Evolutionary conservation across 2,888 invertebrate species (phyloP).

Genomic region (Gasteruption jaculator): DNA sequence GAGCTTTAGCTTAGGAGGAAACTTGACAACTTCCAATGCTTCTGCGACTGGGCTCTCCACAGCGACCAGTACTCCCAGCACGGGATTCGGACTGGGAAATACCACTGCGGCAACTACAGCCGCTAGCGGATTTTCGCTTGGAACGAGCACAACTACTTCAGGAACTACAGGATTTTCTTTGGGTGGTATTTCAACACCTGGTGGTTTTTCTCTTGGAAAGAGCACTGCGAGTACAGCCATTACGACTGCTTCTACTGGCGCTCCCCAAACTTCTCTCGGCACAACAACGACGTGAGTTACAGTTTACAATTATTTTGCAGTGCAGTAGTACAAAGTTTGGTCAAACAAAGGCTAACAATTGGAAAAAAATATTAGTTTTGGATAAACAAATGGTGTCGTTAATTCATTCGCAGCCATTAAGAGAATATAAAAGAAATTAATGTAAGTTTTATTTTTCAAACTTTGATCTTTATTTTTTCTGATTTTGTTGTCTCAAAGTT

Average conservation of each 20-base stretch:
- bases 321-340: too few species aligned
- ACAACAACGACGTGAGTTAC: constrained; percentile 41
- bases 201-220: constrained; percentile 27
- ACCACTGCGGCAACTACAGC: constrained; percentile 18
- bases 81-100: constrained; percentile 5
- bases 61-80: constrained; percentile 4
- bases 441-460: constrained; percentile 5
- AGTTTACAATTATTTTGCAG: constrained; percentile 6
- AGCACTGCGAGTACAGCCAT: constrained; percentile 21
- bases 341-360: too few species aligned
- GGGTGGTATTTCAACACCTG: constrained; percentile 20
- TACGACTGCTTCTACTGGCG: constrained; percentile 19
- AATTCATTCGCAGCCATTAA: background rate
- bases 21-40: constrained; percentile 4
- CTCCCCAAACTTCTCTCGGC: constrained; percentile 39
- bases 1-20: constrained; percentile 14
- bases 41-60: background rate
- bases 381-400: constrained; percentile 4
- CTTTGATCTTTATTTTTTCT: constrained; percentile 16
- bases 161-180: constrained; percentile 23
- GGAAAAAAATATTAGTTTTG: background rate
- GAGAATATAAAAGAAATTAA: too few species aligned
- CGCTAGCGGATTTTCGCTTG: constrained; percentile 16
- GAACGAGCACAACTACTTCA: constrained; percentile 14
- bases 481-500: background rate